These are phyloP conservation scores for Mormoops blainvillei DNA, from an alignment of 2,113 vertebrate genomes.

Conservation along the genomic window DNA sequence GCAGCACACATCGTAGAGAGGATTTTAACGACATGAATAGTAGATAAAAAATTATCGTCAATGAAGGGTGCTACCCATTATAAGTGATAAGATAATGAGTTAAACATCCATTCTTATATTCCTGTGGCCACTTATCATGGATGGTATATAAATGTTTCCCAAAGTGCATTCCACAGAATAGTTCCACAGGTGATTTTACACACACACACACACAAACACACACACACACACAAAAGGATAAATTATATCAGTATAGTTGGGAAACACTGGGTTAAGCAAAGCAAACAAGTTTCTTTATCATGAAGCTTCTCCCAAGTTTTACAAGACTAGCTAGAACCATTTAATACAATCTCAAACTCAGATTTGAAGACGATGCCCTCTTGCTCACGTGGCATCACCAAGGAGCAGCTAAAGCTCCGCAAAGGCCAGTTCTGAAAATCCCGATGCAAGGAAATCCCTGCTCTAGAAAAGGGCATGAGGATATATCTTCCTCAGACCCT, in stretches of 20 bases:
- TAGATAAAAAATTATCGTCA: background rate
- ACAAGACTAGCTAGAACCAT: background rate
- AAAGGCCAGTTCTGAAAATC: background rate
- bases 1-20: background rate
- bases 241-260: background rate
- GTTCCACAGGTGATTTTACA: background rate
- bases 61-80: background rate
- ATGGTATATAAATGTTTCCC: background rate
- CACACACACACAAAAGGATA: rapidly evolving
- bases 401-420: background rate
- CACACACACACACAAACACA: too few species aligned
- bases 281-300: background rate
- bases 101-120: background rate
- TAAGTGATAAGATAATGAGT: background rate
- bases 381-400: background rate
- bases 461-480: background rate
- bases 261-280: background rate
- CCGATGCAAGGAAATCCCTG: background rate
- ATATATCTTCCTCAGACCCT: background rate
- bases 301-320: background rate
- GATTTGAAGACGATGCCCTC: background rate
- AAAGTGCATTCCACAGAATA: background rate
- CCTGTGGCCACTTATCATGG: background rate
- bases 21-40: background rate
- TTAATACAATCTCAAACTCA: background rate